Percentiles rank a stretch among this genome's conserved stretches.
These are phyloP conservation scores for Rana temporaria DNA, from an alignment of 2,113 vertebrate genomes.

Conservation along the genomic window DNA sequence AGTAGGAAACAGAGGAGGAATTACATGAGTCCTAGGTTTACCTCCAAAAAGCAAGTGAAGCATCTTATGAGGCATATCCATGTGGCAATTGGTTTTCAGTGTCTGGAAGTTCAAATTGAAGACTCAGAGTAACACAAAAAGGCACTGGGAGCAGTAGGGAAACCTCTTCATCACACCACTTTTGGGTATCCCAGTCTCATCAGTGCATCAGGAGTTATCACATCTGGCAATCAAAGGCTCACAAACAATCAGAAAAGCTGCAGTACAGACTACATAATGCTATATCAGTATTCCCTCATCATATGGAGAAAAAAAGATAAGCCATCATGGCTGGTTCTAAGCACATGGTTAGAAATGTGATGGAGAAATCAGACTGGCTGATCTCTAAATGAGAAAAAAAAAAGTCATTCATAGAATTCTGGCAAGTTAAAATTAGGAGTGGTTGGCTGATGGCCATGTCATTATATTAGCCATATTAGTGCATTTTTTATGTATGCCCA, in stretches of 20 bases:
- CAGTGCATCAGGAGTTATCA: slow-evolving; percentile 40
- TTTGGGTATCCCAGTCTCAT: slow-evolving; percentile 11
- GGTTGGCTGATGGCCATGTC: slow-evolving; percentile 9
- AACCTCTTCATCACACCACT: slow-evolving; percentile 19
- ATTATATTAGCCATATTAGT: slow-evolving; percentile 8
- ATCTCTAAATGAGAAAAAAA: background rate
- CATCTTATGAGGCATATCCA: slow-evolving; percentile 38
- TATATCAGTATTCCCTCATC: slow-evolving; percentile 27
- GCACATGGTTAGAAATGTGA: background rate
- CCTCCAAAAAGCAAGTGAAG: slow-evolving; percentile 19
- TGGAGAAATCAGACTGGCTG: slow-evolving; percentile 20
- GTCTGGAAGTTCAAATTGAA: slow-evolving; percentile 35
- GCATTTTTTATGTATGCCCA: background rate
- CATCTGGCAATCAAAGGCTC: slow-evolving; percentile 37
- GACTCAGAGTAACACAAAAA: slow-evolving; percentile 40
- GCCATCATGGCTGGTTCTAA: slow-evolving; percentile 16
- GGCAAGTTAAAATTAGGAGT: slow-evolving; percentile 9
- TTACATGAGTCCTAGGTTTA: slow-evolving; percentile 33
- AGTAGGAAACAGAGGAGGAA: slow-evolving; percentile 9
- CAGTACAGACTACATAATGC: slow-evolving; percentile 14
- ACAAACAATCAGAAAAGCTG: slow-evolving; percentile 14
- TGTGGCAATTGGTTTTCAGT: slow-evolving; percentile 36
- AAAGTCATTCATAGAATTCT: slow-evolving; percentile 1
- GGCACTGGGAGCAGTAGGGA: slow-evolving; percentile 45
- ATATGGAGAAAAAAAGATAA: background rate